phyloP scores from a whole-genome alignment of 1,140 invertebrate genomes.

The Platyura marginata region DNA sequence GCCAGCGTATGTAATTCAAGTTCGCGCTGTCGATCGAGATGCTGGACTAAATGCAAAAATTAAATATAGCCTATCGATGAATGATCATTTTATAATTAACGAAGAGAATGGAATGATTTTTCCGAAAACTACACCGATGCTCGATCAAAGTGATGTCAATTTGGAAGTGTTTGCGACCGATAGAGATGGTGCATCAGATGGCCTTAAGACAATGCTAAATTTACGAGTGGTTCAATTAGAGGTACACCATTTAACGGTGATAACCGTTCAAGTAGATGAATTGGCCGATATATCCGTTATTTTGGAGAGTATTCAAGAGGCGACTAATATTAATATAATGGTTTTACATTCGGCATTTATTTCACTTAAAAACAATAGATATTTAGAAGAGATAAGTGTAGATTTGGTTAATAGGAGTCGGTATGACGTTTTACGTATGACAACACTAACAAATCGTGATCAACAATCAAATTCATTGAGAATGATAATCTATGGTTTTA shows the following conservation, averaged over 20 bases:
- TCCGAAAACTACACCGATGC: neutral
- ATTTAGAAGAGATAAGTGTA: too few relatives aligned
- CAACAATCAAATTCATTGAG: too few relatives aligned
- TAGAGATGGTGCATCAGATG: constrained; percentile 5
- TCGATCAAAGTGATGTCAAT: constrained; percentile 1
- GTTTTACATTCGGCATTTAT: neutral
- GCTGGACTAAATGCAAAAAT: constrained; percentile 6
- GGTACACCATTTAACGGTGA: constrained; percentile 5
- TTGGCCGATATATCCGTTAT: neutral
- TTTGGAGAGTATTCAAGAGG: constrained; percentile 1
- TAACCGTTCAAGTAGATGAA: constrained; percentile 2
- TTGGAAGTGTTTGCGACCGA: constrained; percentile 8
- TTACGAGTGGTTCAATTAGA: constrained; percentile 7
- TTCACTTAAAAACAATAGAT: neutral
- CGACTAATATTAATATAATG: neutral
- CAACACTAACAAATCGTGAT: too few relatives aligned
- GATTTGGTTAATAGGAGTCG: too few relatives aligned
- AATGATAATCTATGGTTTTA: too few relatives aligned
- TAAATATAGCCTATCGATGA: constrained; percentile 2
- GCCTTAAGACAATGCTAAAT: neutral
- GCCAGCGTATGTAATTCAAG: constrained; percentile 5
- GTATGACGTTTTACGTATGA: too few relatives aligned
- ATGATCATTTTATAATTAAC: constrained; percentile 5
- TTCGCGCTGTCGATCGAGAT: constrained; percentile 5
- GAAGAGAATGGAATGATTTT: constrained; percentile 4